Base-by-base conservation (phyloP, 2,113 vertebrate genomes). In the Tupaia tana region DNA sequence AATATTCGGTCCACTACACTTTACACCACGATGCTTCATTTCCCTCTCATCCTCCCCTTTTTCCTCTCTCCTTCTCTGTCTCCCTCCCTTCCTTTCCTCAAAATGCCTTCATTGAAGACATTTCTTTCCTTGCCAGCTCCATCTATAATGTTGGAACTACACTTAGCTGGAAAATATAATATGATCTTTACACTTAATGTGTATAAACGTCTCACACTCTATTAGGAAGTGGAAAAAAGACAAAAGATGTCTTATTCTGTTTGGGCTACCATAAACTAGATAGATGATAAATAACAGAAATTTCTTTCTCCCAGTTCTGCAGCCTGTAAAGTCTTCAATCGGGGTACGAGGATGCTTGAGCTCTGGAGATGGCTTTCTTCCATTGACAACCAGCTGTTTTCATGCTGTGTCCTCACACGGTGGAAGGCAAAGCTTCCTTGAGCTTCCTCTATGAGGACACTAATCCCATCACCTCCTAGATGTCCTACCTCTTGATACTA, bases 221-320 rank as follows among this genome's bases (percentile, higher is more conserved):
- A 73, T 63, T 69, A 69, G 69, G 86, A 63, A 16, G 63, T 78
- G 61, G 14, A 20, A 85, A 64, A 79, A 88, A 94, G 70, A 18
- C 15, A 77, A 82, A 84, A 69, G 1, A 64, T 12, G 43, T 54
- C 63, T 52, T 67, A 29, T 4, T 25, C 63, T 4, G 10, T 25
- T 27, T 54, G 24, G 64, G 8, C 9, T 54, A 52, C 34, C 29
- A 16, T 52, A 67, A 27, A 67, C 7, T 15, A 43, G 24, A 54
- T 25, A 19, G 43, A 43, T 43, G 43, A 43, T 43, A 43, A 43
- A 43, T 43, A 43, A 43, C 43, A 43, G 43, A 43, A 52, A 9
- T 52, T 52, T n/a, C 22, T 34, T 81, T 31, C 24, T 66, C 16
- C 27, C 5, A 4, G 34, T 67, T 19, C 7, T 27, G 29, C 9